Conservation (phyloP, 2,888 invertebrate species). For the Petrophora chlorosata region DNA sequence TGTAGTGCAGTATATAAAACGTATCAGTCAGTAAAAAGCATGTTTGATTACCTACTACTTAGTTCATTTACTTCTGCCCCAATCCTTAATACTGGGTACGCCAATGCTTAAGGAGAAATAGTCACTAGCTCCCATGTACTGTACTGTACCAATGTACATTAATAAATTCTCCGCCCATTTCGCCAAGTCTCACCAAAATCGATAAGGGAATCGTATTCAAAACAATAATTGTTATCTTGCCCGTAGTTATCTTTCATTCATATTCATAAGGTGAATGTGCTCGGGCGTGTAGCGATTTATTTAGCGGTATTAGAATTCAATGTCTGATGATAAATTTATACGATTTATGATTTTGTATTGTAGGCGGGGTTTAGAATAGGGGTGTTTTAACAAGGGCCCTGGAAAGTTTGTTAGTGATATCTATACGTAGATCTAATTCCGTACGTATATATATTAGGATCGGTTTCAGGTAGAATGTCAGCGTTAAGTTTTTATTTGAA, state of each 20-base stretch:
- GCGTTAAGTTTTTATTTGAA: too few species aligned
- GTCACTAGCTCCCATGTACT: too few species aligned
- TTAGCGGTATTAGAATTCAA: constrained; percentile 45
- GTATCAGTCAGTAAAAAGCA: too few species aligned
- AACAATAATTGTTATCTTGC: constrained; percentile 70
- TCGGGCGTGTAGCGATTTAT: constrained; percentile 38
- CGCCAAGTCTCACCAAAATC: constrained; percentile 29
- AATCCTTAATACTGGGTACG: too few species aligned
- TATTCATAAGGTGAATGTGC: constrained; percentile 62
- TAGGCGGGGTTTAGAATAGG: constrained; percentile 11
- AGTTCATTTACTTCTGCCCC: too few species aligned
- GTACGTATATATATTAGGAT: too few species aligned
- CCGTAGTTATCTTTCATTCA: constrained; percentile 66
- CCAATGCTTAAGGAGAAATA: too few species aligned
- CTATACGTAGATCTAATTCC: too few species aligned
- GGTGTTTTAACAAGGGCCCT: neutral
- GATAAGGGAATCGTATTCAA: constrained; percentile 43
- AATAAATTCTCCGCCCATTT: constrained; percentile 9
- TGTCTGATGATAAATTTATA: constrained; percentile 41
- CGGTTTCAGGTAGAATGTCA: too few species aligned
- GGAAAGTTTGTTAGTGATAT: too few species aligned
- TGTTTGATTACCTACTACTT: too few species aligned
- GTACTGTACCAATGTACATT: constrained; percentile 14
- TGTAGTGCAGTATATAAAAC: too few species aligned
- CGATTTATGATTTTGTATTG: constrained; percentile 32